phyloP scores from a whole-genome alignment of 2,888 invertebrate species.

The Elegia similella region DNA sequence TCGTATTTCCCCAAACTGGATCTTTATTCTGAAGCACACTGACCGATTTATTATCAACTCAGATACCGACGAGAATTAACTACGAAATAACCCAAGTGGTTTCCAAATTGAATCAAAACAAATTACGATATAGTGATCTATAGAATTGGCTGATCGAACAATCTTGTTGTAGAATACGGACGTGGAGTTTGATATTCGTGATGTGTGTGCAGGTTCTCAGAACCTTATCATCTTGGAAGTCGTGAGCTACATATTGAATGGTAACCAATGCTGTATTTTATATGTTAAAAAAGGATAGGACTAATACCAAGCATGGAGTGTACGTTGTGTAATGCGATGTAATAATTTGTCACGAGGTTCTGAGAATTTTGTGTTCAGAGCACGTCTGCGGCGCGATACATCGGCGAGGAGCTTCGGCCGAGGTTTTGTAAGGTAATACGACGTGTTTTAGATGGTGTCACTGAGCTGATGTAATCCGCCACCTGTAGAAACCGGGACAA shows the following conservation, averaged over 20 bases:
- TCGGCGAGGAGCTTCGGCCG: conserved; percentile 31
- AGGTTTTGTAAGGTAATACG: conserved; percentile 55
- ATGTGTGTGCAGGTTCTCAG: conserved; percentile 1
- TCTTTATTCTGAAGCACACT: not conserved
- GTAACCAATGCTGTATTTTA: not conserved
- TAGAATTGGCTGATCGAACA: not conserved
- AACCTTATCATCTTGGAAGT: not conserved
- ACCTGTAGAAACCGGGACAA: conserved; percentile 53
- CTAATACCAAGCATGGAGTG: conserved; percentile 26
- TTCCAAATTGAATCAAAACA: not conserved
- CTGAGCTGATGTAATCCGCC: conserved; percentile 50
- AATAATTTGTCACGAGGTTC: conserved; percentile 22
- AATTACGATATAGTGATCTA: not conserved
- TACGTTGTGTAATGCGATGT: conserved; percentile 18
- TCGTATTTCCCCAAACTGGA: not conserved
- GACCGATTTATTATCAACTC: not conserved
- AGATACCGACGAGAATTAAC: not conserved
- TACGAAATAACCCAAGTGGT: not conserved
- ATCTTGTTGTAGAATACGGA: conserved; percentile 1
- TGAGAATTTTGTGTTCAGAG: conserved; percentile 39
- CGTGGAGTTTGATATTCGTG: not conserved
- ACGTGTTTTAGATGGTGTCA: conserved; percentile 47
- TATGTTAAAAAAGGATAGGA: conserved; percentile 27
- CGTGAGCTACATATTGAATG: not conserved
- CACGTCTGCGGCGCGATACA: conserved; percentile 45